Evolutionary conservation across 1,140 invertebrate species (phyloP), one percentile per base, ranked within the genome.

Genomic region (Brachystomella parvula): DNA sequence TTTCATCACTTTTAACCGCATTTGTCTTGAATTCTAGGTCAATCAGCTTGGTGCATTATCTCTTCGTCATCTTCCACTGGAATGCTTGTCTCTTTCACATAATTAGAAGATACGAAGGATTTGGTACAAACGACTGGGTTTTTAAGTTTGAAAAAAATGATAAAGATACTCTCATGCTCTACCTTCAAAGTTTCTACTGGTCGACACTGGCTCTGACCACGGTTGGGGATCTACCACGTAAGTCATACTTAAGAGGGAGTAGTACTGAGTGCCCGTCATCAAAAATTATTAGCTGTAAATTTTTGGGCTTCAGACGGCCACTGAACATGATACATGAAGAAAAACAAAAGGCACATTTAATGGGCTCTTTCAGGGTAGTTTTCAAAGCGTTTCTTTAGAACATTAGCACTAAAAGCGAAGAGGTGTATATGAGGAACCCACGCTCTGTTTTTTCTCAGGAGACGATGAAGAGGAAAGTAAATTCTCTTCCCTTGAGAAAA

Each of bases 11-110:
- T n/a, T n/a, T n/a, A n/a, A n/a, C n/a, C n/a, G n/a, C n/a, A n/a
- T n/a, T n/a, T n/a, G n/a, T n/a, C n/a, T n/a, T n/a, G n/a, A n/a
- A n/a, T n/a, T n/a, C 1, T 57, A 73, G 72, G 65, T 73, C 90
- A 56, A 59, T 81, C n/a, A 90, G 91, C 75, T 83, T 97, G 74
- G 90, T 96, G 77, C 94, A 98, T 83, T 96, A 96, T 82, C 85
- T 97, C 74, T 83, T 98, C 80, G 93, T 96, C 79, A 94, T 97
- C 79, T 98, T 98, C 82, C 96, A 98, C 83, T 98, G 95, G 95
- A 98, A 98, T 80, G 94, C 95, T 72, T 98, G 95, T 83, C 83
- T 98, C 76, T 96, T 94, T 82, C 90, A 96, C 83, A 89, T 96
- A 77, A 92, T 96, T 76, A 87, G 90, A 83, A 92, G 92, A 81